Base-by-base conservation (phyloP, 2,113 vertebrate genomes). In the Amblyopsis rosae region DNA sequence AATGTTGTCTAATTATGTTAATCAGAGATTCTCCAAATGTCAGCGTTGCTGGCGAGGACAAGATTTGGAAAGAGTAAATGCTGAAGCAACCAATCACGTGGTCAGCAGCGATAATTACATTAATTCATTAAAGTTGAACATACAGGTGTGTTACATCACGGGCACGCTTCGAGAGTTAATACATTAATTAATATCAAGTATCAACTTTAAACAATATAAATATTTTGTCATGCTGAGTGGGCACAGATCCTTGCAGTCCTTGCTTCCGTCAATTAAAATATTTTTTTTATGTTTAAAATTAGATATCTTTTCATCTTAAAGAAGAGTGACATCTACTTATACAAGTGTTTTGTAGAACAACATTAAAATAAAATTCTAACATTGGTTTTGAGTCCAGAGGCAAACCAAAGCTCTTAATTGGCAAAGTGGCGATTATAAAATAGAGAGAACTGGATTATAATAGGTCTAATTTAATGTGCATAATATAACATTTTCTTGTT, bases 1-100 rank as follows among this genome's bases (percentile, higher is more conserved):
- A 92, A 90, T 91, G 84, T 90, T 92, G 91, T 90, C 91, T 92
- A 92, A 93, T 93, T 92, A 93, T 90, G 90, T 86, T 90, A 92
- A 92, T 93, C 83, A 89, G 85, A 84, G 91, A 90, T 91, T 92
- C 88, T 88, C 83, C 80, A 92, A 92, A 93, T 92, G 91, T 92
- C 91, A 92, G 88, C 79, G 76, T 86, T 59, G 76, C 76, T 81
- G 78, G 72, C 88, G 82, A 82, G 87, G 88, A 88, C 80, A 81
- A 90, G 85, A 90, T 91, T 91, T 85, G 74, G 77, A 76, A 69
- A 65, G 82, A 67, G 77, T 91, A 91, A 90, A 86, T 79, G 83
- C 82, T 81, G 82, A 87, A 74, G 76, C 81, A 73, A 82, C 82
- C 73, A 80, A 88, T 87, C 85, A 87, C 82, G 73, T 72, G 67